Evolutionary conservation across 2,113 vertebrate species (phyloP).

Genomic region (Lepidiolamprologus cunningtoni): DNA sequence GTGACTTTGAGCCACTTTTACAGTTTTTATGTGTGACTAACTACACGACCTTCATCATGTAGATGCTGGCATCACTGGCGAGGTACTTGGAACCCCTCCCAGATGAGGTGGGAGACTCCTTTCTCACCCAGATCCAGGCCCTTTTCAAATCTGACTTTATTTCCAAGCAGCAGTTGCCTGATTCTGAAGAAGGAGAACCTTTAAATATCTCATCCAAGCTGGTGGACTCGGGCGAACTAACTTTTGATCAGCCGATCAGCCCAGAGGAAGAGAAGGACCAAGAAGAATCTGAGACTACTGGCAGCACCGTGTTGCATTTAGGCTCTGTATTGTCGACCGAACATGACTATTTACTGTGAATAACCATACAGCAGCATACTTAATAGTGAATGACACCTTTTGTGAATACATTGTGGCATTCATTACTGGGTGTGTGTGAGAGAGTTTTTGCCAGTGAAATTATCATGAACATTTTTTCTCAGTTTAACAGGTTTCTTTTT

Average conservation of each 20-base stretch:
- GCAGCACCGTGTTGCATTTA: slow-evolving; percentile 37
- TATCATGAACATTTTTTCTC: rapidly evolving
- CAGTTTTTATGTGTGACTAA: neutral
- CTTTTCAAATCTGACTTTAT: slow-evolving; percentile 81
- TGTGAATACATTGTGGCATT: neutral
- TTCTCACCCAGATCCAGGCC: slow-evolving; percentile 84
- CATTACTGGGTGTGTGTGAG: neutral
- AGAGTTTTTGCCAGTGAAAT: neutral
- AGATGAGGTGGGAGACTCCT: slow-evolving; percentile 78
- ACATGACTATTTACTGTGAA: slow-evolving; percentile 66
- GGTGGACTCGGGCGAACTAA: neutral
- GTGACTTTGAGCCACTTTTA: neutral
- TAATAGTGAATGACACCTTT: neutral
- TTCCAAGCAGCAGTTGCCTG: slow-evolving; percentile 51
- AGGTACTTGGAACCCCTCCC: slow-evolving; percentile 79
- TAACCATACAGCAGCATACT: neutral
- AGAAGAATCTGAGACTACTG: neutral
- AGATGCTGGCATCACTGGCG: slow-evolving; percentile 90
- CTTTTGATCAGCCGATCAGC: neutral
- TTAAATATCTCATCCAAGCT: neutral
- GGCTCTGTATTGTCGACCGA: slow-evolving; percentile 55
- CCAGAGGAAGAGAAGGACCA: neutral
- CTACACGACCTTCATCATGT: neutral
- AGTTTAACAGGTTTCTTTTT: neutral
- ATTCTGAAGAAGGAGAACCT: slow-evolving; percentile 41